Evolutionary conservation across 2,888 invertebrate species (phyloP).

Genomic region (Lymantria dispar): DNA sequence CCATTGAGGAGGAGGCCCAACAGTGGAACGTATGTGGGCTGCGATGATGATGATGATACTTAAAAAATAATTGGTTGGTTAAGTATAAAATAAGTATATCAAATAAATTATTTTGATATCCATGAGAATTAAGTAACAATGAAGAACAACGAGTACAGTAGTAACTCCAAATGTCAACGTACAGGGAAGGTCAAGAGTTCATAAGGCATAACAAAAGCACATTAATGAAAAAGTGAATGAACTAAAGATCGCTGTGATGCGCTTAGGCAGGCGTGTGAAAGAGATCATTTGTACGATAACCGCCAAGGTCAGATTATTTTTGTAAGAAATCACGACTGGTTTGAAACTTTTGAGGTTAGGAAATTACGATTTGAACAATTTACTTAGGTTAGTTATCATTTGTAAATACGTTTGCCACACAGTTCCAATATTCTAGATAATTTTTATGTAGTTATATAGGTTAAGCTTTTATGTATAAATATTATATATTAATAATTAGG

Average conservation of each 20-base stretch:
- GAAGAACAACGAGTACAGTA: constrained; percentile 1
- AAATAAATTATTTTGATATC: constrained; percentile 8
- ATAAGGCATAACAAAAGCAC: constrained; percentile 9
- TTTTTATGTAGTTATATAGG: too few species aligned
- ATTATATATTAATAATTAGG: too few species aligned
- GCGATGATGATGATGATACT: neutral
- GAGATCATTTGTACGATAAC: constrained; percentile 28
- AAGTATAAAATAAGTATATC: neutral
- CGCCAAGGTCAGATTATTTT: constrained; percentile 27
- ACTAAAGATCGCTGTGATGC: constrained; percentile 16
- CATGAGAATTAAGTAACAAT: constrained; percentile 20
- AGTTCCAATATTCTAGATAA: too few species aligned
- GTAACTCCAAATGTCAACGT: constrained; percentile 8
- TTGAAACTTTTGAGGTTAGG: too few species aligned
- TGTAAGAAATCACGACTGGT: constrained; percentile 1
- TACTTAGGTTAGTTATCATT: too few species aligned
- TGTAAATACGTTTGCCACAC: too few species aligned
- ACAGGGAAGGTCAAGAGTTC: constrained; percentile 27
- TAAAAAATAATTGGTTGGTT: too few species aligned
- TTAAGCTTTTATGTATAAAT: too few species aligned
- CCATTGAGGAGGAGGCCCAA: too few species aligned
- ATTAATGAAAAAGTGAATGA: constrained; percentile 37
- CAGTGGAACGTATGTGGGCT: too few species aligned
- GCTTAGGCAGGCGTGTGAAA: constrained; percentile 31
- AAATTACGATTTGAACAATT: too few species aligned